Evolutionary conservation across 1,140 invertebrate genomes (phyloP), one percentile per base, ranked within the genome.

Genomic region (Drosophila seguyi): DNA sequence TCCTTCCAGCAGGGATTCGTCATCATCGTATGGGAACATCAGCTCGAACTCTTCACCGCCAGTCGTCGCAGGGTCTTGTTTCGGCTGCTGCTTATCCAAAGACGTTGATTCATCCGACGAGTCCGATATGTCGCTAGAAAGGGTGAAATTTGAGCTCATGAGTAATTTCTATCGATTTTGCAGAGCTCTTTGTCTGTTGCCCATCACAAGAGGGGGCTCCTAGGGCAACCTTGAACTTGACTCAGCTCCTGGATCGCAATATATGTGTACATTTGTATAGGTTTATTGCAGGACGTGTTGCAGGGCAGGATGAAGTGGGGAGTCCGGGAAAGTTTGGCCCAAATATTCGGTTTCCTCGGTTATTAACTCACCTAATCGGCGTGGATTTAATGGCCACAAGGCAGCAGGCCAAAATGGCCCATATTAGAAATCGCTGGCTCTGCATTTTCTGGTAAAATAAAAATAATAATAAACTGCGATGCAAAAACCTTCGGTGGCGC

Each of bases 161-260:
- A 72, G 50, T 72, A 50, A 58, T 73, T 34, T 7, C 1, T 11
- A 27, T 20, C 2, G 36, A 42, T 41, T 67, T 42, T 42, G 20
- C 14, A n/a, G 27, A 1, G 13, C 2, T 25, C 41, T 58, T 71
- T 58, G 66, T 48, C 20, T 27, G 14, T 20, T 29, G 13, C 16
- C 47, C 11, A 10, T 8, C 13, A 22, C 20, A 20, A 57, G 34
- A 39, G 1, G 29, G 42, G 41, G 25, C 66, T 36, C 55, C 34
- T 55, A 39, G 73, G 74, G 60, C 74, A 77, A 55, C 74, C 73
- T 77, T 47, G 53, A 68, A 68, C 73, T 75, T 75, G 71, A 53
- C 38, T 34, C 25, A 22, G 22, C 34, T 60, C 55, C 56, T 20
- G 16, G 27, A 42, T 61, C 27, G 20, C 36, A 10, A 16, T n/a